Evolutionary conservation across 1,140 invertebrate genomes (phyloP).

Genomic region (Drosophila fuyamai): DNA sequence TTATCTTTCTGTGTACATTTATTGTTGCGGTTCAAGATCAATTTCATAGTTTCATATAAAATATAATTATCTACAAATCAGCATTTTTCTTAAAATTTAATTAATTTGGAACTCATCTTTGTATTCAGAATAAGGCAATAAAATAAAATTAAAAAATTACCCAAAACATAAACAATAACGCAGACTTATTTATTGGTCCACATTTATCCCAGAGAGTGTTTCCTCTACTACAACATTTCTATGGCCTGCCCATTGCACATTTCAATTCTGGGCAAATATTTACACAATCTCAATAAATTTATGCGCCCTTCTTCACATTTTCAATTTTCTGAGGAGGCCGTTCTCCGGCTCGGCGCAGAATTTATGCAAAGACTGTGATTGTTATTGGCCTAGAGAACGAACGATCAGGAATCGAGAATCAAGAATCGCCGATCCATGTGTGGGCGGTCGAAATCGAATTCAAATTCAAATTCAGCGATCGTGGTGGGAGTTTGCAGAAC

Average conservation of each 20-base stretch:
- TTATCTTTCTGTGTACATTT: background rate
- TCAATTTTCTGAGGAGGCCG: slow-evolving; percentile 69
- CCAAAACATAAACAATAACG: slow-evolving; percentile 1
- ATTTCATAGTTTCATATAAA: background rate
- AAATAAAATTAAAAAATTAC: background rate
- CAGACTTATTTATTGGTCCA: slow-evolving; percentile 25
- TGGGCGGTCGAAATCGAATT: slow-evolving; percentile 79
- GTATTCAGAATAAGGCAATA: background rate
- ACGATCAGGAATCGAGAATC: slow-evolving; percentile 49
- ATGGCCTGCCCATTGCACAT: slow-evolving; percentile 40
- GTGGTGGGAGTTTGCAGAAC: slow-evolving; percentile 28
- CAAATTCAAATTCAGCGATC: slow-evolving; percentile 41
- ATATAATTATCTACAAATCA: too few species aligned
- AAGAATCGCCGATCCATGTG: slow-evolving; percentile 41
- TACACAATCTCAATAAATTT: slow-evolving; percentile 82
- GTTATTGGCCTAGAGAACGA: slow-evolving; percentile 77
- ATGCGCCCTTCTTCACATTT: slow-evolving; percentile 82
- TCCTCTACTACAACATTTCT: slow-evolving; percentile 22
- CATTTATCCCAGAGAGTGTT: slow-evolving; percentile 4
- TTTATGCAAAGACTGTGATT: slow-evolving; percentile 74
- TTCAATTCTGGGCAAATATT: slow-evolving; percentile 75
- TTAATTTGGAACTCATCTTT: too few species aligned
- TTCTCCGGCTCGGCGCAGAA: slow-evolving; percentile 45
- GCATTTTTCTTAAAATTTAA: too few species aligned
- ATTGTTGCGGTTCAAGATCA: background rate